These are phyloP conservation scores for Leuciscus waleckii DNA, from an alignment of 2,797 vertebrate genomes.

Conservation along the genomic window DNA sequence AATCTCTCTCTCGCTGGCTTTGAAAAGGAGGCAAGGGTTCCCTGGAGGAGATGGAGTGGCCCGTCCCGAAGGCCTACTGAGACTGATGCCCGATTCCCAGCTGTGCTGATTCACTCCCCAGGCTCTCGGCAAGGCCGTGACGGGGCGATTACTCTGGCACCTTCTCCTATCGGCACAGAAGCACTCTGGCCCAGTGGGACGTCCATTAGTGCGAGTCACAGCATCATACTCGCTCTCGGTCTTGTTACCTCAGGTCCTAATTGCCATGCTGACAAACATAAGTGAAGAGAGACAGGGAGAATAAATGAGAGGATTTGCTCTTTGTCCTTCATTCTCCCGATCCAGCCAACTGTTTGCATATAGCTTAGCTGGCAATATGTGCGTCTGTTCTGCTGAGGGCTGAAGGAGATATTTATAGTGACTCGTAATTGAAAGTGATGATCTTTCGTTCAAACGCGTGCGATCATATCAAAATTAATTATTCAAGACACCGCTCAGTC, in stretches of 20 bases:
- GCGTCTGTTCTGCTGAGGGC: not conserved
- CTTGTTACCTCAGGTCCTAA: slow-evolving; percentile 53
- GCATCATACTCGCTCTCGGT: slow-evolving; percentile 1
- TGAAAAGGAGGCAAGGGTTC: slow-evolving; percentile 71
- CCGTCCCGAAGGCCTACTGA: slow-evolving; percentile 75
- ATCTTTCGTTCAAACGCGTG: slow-evolving; percentile 16
- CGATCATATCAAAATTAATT: slow-evolving; percentile 19
- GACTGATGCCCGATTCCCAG: slow-evolving; percentile 81
- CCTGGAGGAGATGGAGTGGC: slow-evolving; percentile 25
- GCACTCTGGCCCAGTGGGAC: slow-evolving; percentile 47
- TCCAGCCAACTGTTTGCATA: slow-evolving; percentile 24
- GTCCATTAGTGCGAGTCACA: slow-evolving; percentile 58
- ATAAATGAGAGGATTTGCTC: slow-evolving; percentile 44
- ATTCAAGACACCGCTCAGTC: slow-evolving; percentile 11
- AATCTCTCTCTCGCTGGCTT: slow-evolving; percentile 44
- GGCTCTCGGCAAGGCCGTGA: slow-evolving; percentile 61
- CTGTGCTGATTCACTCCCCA: slow-evolving; percentile 80
- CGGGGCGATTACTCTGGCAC: slow-evolving; percentile 72
- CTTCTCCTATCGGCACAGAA: slow-evolving; percentile 47
- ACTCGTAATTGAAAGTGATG: slow-evolving; percentile 40
- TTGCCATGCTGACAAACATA: slow-evolving; percentile 50
- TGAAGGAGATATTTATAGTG: slow-evolving; percentile 41
- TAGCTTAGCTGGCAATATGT: slow-evolving; percentile 29
- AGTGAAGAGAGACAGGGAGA: slow-evolving; percentile 60
- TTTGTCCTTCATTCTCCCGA: slow-evolving; percentile 27